Conservation (phyloP, 2,888 invertebrate species). For the Cosmia trapezina region DNA sequence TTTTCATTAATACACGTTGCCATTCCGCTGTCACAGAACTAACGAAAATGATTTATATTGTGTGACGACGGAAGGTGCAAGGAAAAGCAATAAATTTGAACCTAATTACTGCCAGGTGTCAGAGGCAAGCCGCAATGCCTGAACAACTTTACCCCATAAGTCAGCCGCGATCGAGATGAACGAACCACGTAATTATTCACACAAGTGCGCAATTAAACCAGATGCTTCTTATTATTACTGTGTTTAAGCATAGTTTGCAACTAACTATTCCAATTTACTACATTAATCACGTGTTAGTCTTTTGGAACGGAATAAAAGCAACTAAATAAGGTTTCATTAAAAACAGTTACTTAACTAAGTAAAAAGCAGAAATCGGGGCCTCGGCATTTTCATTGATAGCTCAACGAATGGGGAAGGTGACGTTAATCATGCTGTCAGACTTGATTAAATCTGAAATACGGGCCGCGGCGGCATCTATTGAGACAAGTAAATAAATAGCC, state of each 20-base stretch:
- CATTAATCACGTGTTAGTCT: conserved; percentile 54
- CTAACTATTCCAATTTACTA: conserved; percentile 47
- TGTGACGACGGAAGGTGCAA: conserved; percentile 77
- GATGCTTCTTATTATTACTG: conserved; percentile 56
- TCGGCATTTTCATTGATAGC: conserved; percentile 78
- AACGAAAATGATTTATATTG: conserved; percentile 76
- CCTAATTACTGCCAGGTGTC: conserved; percentile 88
- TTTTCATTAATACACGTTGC: conserved; percentile 69
- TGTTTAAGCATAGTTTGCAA: conserved; percentile 57
- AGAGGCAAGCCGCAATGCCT: conserved; percentile 80
- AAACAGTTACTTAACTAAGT: conserved; percentile 68
- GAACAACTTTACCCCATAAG: conserved; percentile 84
- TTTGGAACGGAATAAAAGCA: conserved; percentile 43
- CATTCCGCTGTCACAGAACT: conserved; percentile 71
- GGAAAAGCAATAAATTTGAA: conserved; percentile 83
- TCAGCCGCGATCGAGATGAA: conserved; percentile 81
- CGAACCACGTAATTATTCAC: conserved; percentile 72
- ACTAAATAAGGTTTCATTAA: conserved; percentile 62
- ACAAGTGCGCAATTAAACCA: conserved; percentile 65
- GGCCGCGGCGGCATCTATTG: conserved; percentile 82
- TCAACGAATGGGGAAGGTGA: conserved; percentile 80
- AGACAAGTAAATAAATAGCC: conserved; percentile 86
- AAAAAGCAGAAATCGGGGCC: conserved; percentile 72
- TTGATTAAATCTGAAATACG: conserved; percentile 88
- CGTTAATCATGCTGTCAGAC: conserved; percentile 86